These are phyloP conservation scores for Anguilla anguilla DNA, from an alignment of 2,797 vertebrate genomes.

Conservation along the genomic window DNA sequence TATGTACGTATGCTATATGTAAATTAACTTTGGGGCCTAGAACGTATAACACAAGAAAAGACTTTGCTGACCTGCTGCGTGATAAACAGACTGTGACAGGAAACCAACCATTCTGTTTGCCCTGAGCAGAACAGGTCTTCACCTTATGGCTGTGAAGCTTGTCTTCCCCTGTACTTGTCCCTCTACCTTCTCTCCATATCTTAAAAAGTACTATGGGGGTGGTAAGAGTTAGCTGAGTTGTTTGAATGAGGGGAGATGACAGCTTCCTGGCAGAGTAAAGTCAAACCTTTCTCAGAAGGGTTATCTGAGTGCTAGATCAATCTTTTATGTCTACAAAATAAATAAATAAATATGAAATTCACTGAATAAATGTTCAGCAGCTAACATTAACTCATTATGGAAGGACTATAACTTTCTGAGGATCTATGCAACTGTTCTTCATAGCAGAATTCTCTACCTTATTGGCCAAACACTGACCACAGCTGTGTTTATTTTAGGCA, in stretches of 20 bases:
- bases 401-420: neutral
- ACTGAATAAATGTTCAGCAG: neutral
- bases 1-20: neutral
- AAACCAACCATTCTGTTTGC: neutral
- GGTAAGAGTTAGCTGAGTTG: neutral
- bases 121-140: neutral
- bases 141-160: neutral
- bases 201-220: neutral
- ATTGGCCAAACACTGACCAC: neutral
- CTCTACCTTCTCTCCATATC: neutral
- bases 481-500: neutral
- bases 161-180: neutral
- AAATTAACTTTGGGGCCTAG: neutral
- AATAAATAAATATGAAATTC: neutral
- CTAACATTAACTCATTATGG: neutral
- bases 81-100: slow-evolving; percentile 1
- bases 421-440: neutral
- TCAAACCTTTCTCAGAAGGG: neutral
- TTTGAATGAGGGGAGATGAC: neutral
- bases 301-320: neutral
- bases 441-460: neutral
- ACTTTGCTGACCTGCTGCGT: neutral
- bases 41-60: neutral
- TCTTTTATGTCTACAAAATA: neutral
- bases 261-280: neutral